Percentiles rank a stretch among this genome's conserved stretches.
Evolutionary conservation across 2,888 invertebrate genomes (phyloP).

Genomic region (Perdita meconis): DNA sequence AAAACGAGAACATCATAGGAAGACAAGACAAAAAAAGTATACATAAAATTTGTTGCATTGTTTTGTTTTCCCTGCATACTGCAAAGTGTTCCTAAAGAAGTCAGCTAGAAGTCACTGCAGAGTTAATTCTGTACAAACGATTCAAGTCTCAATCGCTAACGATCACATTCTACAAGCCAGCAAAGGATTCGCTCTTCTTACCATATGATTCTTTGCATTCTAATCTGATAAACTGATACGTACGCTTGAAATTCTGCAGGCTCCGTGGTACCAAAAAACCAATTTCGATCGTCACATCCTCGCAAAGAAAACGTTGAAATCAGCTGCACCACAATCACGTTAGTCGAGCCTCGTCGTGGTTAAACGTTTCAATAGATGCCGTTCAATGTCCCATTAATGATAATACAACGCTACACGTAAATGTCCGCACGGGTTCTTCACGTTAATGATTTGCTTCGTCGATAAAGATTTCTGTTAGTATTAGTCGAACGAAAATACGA

Average conservation of each 20-base stretch:
- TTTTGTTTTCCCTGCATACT: too few relatives aligned
- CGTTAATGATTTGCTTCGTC: constrained; percentile 21
- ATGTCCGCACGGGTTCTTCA: constrained; percentile 54
- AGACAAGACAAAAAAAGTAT: too few relatives aligned
- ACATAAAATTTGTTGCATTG: neutral
- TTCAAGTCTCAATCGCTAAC: neutral
- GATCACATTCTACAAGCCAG: neutral
- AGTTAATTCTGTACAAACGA: neutral
- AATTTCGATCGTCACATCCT: constrained; percentile 5
- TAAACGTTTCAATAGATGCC: constrained; percentile 36
- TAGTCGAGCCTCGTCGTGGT: constrained; percentile 24
- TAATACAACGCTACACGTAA: constrained; percentile 37
- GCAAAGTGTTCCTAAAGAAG: neutral
- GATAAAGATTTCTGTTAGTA: constrained; percentile 13
- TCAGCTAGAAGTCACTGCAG: neutral
- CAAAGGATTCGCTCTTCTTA: too few relatives aligned
- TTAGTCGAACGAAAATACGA: constrained; percentile 8
- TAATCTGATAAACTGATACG: constrained; percentile 12
- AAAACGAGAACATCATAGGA: too few relatives aligned
- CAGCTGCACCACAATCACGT: constrained; percentile 18
- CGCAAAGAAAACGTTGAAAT: constrained; percentile 31
- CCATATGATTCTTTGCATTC: too few relatives aligned
- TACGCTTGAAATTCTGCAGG: constrained; percentile 45
- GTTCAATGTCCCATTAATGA: constrained; percentile 40
- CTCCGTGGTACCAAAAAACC: constrained; percentile 26